Evolutionary conservation across 1,140 invertebrate genomes (phyloP), one percentile per base, ranked within the genome.

Genomic region (Copidosoma floridanum): DNA sequence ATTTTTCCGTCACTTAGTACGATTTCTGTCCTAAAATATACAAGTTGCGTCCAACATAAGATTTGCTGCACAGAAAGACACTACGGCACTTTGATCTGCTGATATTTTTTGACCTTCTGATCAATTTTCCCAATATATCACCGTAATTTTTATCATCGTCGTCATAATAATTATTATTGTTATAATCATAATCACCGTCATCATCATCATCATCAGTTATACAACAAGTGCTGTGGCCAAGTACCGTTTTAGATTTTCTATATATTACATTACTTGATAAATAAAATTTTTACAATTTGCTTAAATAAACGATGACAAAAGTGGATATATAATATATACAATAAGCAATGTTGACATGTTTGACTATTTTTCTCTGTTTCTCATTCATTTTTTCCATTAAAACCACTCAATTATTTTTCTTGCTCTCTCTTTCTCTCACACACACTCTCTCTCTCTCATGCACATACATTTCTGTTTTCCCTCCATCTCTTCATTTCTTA

Each of bases 231-330:
- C 53, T 46, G 54, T 26, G 55, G 54, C 38, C 61, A 63, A 57
- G 48, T 63, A 57, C 55, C 54, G 46, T 56, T 63, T 46, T n/a
- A 37, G 54, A 63, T 52, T 63, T 55, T 63, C 55, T 57, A 63
- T 63, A 63, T 48, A 57, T 47, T 63, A 63, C 51, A 63, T 57
- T 63, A 57, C 41, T 57, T 63, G 54, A 57, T 63, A 63, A 63
- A 63, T 57, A 63, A 63, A 63, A 57, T 57, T 57, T 62, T 54
- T 61, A 62, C 60, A 62, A 56, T 62, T 57, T 43, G 60, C 53
- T 62, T 62, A 62, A 62, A 62, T 62, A 62, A 62, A 62, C 53
- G 53, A 62, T 62, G 60, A 62, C 44, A 62, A 57, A 62, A 52
- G 46, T 62, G 47, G 40, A 62, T 62, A 53, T 56, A 62, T 62